Base-by-base conservation (phyloP, 1,140 invertebrate species). In the Pissodes strobi region DNA sequence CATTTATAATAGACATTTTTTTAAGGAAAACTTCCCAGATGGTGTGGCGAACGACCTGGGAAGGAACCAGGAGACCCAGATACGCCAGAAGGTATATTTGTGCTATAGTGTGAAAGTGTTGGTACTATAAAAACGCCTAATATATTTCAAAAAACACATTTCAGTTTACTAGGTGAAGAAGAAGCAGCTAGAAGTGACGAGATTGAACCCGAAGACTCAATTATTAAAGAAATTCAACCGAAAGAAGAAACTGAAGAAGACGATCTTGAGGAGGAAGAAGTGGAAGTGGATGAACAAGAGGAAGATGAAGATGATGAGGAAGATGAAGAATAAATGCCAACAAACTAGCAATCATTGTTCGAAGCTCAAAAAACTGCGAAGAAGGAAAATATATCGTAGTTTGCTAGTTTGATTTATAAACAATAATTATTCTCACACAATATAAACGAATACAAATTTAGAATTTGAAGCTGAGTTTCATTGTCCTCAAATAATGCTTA, bases 41-140 rank as follows among this genome's bases (percentile, higher is more conserved):
- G 92, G 91, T 94, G 94, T 84, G 92, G 92, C 73, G 92, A 94
- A 82, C 84, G 92, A 80, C 92, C 92, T 66, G 92, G 92, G 84
- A 94, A 93, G 82, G 94, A 93, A 84, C 81, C 87, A 76, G 91
- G 88, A 66, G 92, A 91, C 66, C 87, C 88, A 67, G 92, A 94
- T 66, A 91, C 90, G 72, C 92, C 92, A 41, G 91, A 93, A 74
- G 92, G 90, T 69, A 91, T n/a, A n/a, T n/a, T n/a, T n/a, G n/a
- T n/a, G n/a, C n/a, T n/a, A n/a, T n/a, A n/a, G n/a, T n/a, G n/a
- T n/a, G n/a, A n/a, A n/a, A n/a, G n/a, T n/a, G n/a, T n/a, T n/a
- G n/a, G n/a, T n/a, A n/a, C n/a, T n/a, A n/a, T n/a, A n/a, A n/a
- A n/a, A n/a, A n/a, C n/a, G n/a, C n/a, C n/a, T n/a, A n/a, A n/a